These are phyloP conservation scores for Pardalotus punctatus DNA, from an alignment of 2,113 vertebrate genomes.

Conservation along the genomic window DNA sequence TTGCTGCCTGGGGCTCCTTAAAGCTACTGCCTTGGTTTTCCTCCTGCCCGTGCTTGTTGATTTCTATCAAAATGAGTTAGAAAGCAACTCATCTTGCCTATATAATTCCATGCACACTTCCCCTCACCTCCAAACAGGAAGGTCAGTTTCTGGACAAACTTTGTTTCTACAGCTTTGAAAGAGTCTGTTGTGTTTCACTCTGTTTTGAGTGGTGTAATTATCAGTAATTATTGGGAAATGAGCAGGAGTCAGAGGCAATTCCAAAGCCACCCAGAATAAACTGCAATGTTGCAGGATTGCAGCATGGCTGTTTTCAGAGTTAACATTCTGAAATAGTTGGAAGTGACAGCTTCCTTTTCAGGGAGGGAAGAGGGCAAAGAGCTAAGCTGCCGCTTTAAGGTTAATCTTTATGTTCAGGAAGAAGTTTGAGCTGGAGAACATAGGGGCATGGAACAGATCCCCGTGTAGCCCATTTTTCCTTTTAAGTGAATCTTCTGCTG, in stretches of 20 bases:
- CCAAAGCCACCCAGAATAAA: conserved; percentile 74
- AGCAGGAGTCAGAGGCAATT: conserved; percentile 72
- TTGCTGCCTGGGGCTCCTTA: conserved; percentile 17
- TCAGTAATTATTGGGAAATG: conserved; percentile 78
- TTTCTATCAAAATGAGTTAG: conserved; percentile 66
- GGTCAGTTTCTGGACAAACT: conserved; percentile 72
- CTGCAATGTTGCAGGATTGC: conserved; percentile 63
- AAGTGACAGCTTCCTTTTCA: conserved; percentile 69
- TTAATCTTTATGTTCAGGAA: not conserved
- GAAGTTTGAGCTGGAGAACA: not conserved
- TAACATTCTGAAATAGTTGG: conserved; percentile 69
- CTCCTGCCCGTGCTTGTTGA: conserved; percentile 50
- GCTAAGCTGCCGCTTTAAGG: not conserved
- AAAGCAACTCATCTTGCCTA: conserved; percentile 56
- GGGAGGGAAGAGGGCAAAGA: conserved; percentile 14
- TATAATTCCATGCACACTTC: conserved; percentile 68
- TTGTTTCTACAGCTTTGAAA: conserved; percentile 66
- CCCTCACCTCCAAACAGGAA: conserved; percentile 72
- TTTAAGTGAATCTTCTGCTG: not conserved
- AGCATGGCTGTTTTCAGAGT: conserved; percentile 41
- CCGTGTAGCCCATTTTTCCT: not conserved
- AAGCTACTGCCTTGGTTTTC: conserved; percentile 15
- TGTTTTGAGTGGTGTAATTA: conserved; percentile 73
- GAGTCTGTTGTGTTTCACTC: conserved; percentile 71
- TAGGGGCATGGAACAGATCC: not conserved